Base-by-base conservation (phyloP, 2,888 invertebrate species). In the Limnephilus marmoratus region DNA sequence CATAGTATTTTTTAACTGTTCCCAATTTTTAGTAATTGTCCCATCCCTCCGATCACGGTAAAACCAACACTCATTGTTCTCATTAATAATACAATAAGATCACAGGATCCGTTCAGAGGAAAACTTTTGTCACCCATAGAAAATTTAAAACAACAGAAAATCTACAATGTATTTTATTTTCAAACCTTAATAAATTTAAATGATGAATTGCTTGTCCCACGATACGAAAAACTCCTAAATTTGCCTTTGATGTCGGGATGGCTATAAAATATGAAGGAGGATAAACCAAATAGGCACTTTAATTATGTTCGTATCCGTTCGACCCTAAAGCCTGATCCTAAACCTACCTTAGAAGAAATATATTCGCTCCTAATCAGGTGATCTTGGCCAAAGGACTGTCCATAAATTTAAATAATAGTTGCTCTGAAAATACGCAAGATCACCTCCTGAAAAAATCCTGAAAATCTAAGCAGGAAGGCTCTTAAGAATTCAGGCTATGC, bases 271-370 rank as follows among this genome's bases (percentile, higher is more conserved):
- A 85, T 90, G 85, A 86, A 86, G 68, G 41, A 24, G 90, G 85
- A 86, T 81, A 85, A 90, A 90, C 90, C 90, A 41, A 85, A 85
- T 15, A 80, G 80, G 81, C 68, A 85, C 45, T 80, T 85, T 90
- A 90, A 90, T 90, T 85, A 80, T 85, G 68, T 90, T 85, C 68
- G 41, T 80, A 90, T 90, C 90, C 90, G 86, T 49, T 34, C 37
- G 41, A 53, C 41, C 90, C 90, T 85, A 49, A 49, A 31, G 49
- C 49, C 9, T 31, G 83, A 34, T 7, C 85, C 85, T 53, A 53
- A 83, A 34, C 86, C 15, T 29, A 68, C 31, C 37, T 68, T 88
- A 88, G 37, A 29, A 45, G 24, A 88, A 34, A 53, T 53, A 53
- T 53, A 53, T 88, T 68, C 68, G 9, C 37, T 68, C 68, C 88